Percentiles rank a stretch among this genome's conserved stretches.
Conservation (phyloP, 2,888 invertebrate genomes). For the Agonum fuliginosum region DNA sequence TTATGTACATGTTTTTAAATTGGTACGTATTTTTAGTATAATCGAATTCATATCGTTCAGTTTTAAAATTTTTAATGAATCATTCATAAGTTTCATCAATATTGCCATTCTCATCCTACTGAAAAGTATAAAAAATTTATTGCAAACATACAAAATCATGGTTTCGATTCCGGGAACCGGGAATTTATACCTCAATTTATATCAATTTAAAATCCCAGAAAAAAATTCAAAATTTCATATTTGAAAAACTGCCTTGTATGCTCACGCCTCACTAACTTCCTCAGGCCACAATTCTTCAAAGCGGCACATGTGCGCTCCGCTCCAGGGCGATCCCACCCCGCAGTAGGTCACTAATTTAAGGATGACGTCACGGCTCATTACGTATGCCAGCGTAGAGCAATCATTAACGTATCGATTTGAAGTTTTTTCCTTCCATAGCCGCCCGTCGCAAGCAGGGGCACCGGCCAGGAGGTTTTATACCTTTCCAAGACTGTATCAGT, state of each 20-base stretch:
- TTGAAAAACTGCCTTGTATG: neutral
- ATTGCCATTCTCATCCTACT: too few relatives aligned
- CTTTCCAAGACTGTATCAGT: constrained; percentile 59
- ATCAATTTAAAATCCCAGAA: neutral
- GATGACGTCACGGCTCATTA: constrained; percentile 72
- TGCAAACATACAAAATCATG: too few relatives aligned
- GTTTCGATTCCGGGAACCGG: too few relatives aligned
- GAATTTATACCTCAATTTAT: too few relatives aligned
- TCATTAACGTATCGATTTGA: constrained; percentile 73
- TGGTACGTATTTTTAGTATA: too few relatives aligned
- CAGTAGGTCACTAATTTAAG: constrained; percentile 67
- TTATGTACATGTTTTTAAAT: too few relatives aligned
- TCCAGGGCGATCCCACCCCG: constrained; percentile 8
- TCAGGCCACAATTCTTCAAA: constrained; percentile 5
- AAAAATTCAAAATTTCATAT: neutral
- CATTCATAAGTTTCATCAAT: too few relatives aligned
- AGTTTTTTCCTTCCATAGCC: constrained; percentile 68
- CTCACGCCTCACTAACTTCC: neutral
- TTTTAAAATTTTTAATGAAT: too few relatives aligned
- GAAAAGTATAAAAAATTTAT: too few relatives aligned
- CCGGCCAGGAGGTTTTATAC: constrained; percentile 43
- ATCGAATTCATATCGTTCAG: too few relatives aligned
- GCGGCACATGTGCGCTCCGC: constrained; percentile 35
- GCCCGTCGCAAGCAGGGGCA: constrained; percentile 17
- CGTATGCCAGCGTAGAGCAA: constrained; percentile 72